Percentiles rank a stretch among this genome's conserved stretches.
Evolutionary conservation across 2,797 vertebrate genomes (phyloP).

Genomic region (Melanotaenia maccullochi): DNA sequence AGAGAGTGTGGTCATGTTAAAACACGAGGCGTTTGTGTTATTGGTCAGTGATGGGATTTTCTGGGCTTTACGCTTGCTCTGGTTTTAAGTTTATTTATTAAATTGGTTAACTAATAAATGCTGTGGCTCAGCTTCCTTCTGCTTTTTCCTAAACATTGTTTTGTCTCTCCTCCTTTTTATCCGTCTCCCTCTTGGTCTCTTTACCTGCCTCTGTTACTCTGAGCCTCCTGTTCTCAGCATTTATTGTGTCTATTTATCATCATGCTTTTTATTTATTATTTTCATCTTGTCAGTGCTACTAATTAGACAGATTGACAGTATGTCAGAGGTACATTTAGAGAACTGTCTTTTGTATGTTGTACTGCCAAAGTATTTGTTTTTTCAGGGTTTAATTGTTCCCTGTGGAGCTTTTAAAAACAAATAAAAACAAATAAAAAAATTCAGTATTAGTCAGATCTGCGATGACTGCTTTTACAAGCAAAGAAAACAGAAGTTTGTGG

Average conservation of each 20-base stretch:
- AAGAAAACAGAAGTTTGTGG: background rate
- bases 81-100: background rate
- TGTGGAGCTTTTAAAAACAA: background rate
- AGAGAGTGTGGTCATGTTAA: conserved; percentile 7
- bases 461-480: background rate
- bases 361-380: background rate
- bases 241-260: background rate
- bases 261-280: background rate
- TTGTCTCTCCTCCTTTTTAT: background rate
- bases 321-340: background rate
- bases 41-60: conserved; percentile 9
- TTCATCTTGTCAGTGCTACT: background rate
- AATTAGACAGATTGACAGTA: background rate
- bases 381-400: background rate
- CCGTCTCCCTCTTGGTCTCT: background rate
- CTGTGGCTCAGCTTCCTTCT: background rate
- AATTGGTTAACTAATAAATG: background rate
- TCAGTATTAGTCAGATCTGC: background rate
- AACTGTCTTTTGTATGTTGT: background rate
- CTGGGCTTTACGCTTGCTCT: conserved; percentile 1
- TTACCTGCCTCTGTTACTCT: background rate
- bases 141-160: background rate
- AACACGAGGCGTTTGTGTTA: background rate
- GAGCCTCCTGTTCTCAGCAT: background rate
- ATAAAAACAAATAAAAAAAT: background rate